phyloP scores from a whole-genome alignment of 2,113 vertebrate species.

The Micronisus gabar region DNA sequence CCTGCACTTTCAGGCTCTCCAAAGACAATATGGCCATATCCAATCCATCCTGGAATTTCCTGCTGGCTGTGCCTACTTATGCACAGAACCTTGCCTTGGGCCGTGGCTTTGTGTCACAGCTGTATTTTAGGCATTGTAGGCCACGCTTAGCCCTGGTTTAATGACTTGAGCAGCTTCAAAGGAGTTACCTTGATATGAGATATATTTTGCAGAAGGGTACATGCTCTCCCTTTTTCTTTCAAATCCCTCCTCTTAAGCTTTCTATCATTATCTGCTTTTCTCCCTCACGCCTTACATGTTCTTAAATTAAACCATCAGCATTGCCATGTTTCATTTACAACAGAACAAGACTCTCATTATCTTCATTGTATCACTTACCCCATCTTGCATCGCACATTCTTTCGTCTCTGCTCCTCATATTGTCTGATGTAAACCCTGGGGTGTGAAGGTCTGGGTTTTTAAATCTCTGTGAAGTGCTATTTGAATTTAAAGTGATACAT shows the following conservation, averaged over 20 bases:
- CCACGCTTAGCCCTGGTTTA: background rate
- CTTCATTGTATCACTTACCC: background rate
- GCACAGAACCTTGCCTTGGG: background rate
- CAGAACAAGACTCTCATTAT: background rate
- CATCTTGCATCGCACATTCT: background rate
- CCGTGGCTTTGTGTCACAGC: background rate
- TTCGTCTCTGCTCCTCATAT: background rate
- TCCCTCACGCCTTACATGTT: background rate
- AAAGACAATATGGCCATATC: background rate
- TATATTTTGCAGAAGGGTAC: background rate
- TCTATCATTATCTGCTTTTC: background rate
- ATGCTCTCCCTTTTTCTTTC: background rate
- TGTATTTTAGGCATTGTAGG: background rate
- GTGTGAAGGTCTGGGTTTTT: background rate
- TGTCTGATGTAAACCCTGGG: background rate
- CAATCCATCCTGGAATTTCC: background rate
- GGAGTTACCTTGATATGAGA: background rate
- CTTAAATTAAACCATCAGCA: background rate
- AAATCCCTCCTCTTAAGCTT: background rate
- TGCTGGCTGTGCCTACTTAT: background rate
- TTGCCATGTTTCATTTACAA: background rate
- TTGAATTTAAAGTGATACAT: conserved; percentile 44
- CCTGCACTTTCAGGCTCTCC: background rate
- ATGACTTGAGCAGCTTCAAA: conserved; percentile 15
- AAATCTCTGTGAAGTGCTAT: conserved; percentile 25